Conservation (phyloP, 2,888 invertebrate genomes). For the Caenorhabditis wallacei region DNA sequence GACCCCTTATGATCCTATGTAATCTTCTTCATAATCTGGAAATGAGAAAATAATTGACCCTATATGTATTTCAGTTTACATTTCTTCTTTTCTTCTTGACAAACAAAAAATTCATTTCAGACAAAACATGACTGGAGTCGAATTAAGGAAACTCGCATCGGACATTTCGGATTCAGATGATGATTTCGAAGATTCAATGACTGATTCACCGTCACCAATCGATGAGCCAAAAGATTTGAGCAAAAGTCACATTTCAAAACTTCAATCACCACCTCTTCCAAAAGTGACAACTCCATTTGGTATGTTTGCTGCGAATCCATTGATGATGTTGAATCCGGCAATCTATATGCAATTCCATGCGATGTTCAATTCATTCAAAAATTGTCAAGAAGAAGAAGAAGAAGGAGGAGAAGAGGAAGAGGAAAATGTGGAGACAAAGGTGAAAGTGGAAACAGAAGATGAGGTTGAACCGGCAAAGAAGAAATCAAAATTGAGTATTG, state of each 20-base stretch:
- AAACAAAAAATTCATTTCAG: constrained; percentile 56
- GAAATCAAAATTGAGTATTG: constrained; percentile 71
- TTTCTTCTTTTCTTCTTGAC: neutral
- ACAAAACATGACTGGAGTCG: constrained; percentile 73
- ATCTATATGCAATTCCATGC: constrained; percentile 57
- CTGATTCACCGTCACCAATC: constrained; percentile 74
- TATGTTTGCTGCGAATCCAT: constrained; percentile 61
- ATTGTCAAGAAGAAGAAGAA: constrained; percentile 38
- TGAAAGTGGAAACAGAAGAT: constrained; percentile 10
- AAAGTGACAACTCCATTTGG: constrained; percentile 54
- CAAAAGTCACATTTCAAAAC: constrained; percentile 28
- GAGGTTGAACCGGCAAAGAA: constrained; percentile 55
- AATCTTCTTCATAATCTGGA: constrained; percentile 43
- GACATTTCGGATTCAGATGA: constrained; percentile 71
- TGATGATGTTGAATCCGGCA: constrained; percentile 73
- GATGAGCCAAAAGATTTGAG: constrained; percentile 72
- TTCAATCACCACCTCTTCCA: constrained; percentile 34
- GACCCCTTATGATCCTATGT: constrained; percentile 47
- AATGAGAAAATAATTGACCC: constrained; percentile 46
- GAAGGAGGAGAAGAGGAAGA: constrained; percentile 8
- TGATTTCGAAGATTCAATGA: constrained; percentile 74
- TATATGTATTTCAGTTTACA: constrained; percentile 54
- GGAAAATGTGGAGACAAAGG: neutral
- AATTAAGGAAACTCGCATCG: constrained; percentile 66
- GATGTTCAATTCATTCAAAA: constrained; percentile 40